Conservation (phyloP, 1,140 invertebrate genomes). For the Chlorops oryzae region DNA sequence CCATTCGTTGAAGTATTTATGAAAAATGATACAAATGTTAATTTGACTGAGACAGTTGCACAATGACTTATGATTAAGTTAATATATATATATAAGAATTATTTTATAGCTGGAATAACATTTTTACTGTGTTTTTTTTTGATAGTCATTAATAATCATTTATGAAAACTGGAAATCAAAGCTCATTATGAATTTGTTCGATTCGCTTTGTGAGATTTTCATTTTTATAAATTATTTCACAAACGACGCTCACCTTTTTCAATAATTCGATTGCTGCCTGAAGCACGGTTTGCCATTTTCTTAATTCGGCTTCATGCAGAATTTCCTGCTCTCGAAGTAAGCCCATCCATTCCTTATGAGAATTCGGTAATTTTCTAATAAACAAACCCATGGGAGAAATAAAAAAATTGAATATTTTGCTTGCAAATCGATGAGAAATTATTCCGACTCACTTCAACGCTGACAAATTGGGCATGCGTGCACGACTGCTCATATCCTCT, state of each 20-base stretch:
- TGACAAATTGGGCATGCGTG: constrained; percentile 32
- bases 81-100: background rate
- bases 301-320: constrained; percentile 66
- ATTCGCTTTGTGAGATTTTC: constrained; percentile 36
- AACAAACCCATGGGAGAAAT: constrained; percentile 5
- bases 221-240: constrained; percentile 38
- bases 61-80: background rate
- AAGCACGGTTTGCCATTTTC: constrained; percentile 70
- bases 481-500: constrained; percentile 46
- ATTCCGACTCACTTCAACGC: constrained; percentile 27
- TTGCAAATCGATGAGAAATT: background rate
- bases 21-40: background rate
- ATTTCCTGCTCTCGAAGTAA: constrained; percentile 70
- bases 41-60: background rate
- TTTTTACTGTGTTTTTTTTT: background rate
- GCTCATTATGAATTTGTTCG: constrained; percentile 18
- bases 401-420: background rate
- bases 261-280: constrained; percentile 59
- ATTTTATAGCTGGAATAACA: background rate
- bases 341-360: constrained; percentile 70
- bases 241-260: constrained; percentile 54
- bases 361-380: constrained; percentile 54
- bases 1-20: too few relatives aligned
- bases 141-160: background rate
- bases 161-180: constrained; percentile 4